phyloP scores from a whole-genome alignment of 1,140 invertebrate species.

The Leguminivora glycinivorella region DNA sequence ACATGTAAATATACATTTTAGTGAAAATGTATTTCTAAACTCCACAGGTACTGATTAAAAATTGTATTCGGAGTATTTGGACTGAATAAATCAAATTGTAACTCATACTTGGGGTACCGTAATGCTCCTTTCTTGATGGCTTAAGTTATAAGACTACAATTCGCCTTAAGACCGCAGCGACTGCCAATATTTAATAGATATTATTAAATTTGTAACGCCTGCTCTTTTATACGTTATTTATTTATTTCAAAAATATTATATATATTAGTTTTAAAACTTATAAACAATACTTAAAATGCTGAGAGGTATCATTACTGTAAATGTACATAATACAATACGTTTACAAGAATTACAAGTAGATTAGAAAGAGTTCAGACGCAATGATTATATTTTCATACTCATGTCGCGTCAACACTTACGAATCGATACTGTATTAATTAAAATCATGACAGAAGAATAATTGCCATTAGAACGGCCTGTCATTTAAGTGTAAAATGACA shows the following conservation, averaged over 20 bases:
- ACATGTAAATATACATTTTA: too few relatives aligned
- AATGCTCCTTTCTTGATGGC: background rate
- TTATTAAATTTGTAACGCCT: background rate
- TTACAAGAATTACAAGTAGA: background rate
- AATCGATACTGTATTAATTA: too few relatives aligned
- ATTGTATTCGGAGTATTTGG: too few relatives aligned
- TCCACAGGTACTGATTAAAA: too few relatives aligned
- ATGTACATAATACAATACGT: too few relatives aligned
- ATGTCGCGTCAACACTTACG: background rate
- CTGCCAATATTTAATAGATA: background rate
- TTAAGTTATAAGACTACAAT: background rate
- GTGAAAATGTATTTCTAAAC: too few relatives aligned
- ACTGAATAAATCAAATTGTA: too few relatives aligned
- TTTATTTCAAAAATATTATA: too few relatives aligned
- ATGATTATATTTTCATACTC: background rate
- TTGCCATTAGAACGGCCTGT: too few relatives aligned
- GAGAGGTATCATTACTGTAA: background rate
- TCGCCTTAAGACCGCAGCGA: background rate
- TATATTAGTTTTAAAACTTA: background rate
- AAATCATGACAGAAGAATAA: too few relatives aligned
- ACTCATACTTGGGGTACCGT: too few relatives aligned
- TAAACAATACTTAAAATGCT: background rate
- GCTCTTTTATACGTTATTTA: background rate
- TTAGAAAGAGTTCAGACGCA: background rate
- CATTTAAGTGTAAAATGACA: too few relatives aligned